A percentile compares a stretch with the other conserved stretches of the same genome.
phyloP scores from a whole-genome alignment of 2,888 invertebrate species.

The Smittia sp. region DNA sequence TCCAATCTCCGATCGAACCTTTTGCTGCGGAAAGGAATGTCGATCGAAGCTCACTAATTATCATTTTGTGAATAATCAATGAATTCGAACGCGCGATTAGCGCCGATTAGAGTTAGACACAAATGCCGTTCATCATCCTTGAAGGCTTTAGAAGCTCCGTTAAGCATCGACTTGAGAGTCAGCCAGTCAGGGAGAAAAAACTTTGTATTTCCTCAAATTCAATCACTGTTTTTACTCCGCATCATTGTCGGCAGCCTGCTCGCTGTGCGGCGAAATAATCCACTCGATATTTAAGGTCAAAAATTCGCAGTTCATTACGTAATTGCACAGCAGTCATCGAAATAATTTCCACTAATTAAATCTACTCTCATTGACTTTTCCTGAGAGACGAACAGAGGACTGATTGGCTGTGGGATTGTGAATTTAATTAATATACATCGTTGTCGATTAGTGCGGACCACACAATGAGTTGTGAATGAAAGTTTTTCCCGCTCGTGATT shows the following conservation, averaged over 20 bases:
- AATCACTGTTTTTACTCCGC: not conserved
- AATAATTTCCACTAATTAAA: not conserved
- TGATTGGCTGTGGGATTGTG: slow-evolving; percentile 4
- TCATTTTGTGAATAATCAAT: no score
- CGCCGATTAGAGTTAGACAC: no score
- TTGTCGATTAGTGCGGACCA: no score
- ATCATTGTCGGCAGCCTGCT: not conserved
- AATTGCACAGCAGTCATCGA: not conserved
- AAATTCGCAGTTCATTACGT: not conserved
- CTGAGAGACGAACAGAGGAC: not conserved
- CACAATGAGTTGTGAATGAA: no score
- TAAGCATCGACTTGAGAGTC: not conserved
- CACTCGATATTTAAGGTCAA: slow-evolving; percentile 15
- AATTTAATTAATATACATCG: slow-evolving; percentile 10
- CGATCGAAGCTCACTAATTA: no score
- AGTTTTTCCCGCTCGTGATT: no score
- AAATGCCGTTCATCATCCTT: not conserved
- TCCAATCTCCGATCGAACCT: no score
- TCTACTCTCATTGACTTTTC: not conserved
- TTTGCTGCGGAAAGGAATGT: no score
- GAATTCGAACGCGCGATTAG: no score
- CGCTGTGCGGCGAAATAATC: not conserved
- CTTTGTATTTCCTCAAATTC: not conserved
- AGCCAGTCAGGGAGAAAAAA: not conserved
- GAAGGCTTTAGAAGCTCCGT: not conserved